Evolutionary conservation across 2,797 vertebrate species (phyloP).

Genomic region (Sebastes reedi): DNA sequence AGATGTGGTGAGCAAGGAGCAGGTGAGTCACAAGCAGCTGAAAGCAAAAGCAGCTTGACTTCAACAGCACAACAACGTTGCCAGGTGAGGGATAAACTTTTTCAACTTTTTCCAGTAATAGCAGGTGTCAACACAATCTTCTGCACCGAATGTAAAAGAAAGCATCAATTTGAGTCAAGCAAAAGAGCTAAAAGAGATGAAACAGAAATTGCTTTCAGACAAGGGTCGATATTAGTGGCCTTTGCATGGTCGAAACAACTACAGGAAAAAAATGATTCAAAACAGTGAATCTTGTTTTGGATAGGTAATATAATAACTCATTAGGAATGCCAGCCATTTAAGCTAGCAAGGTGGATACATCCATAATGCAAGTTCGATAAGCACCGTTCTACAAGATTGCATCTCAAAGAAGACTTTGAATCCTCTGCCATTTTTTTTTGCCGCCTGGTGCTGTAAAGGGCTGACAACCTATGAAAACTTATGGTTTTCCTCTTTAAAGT

Average conservation of each 20-base stretch:
- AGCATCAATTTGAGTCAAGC: background rate
- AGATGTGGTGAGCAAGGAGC: background rate
- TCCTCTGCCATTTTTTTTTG: background rate
- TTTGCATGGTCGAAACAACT: background rate
- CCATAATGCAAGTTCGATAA: background rate
- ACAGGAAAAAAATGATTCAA: background rate
- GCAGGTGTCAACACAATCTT: background rate
- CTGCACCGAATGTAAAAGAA: background rate
- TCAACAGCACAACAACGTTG: background rate
- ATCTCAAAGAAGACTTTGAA: background rate
- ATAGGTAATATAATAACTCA: background rate
- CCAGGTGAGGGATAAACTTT: background rate
- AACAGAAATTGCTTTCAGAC: background rate
- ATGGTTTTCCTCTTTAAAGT: background rate
- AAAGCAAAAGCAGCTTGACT: constrained; percentile 3
- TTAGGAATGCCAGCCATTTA: background rate
- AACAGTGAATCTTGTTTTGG: background rate
- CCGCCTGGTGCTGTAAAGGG: too few relatives aligned
- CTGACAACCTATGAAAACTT: background rate
- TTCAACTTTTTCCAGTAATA: background rate
- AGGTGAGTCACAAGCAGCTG: constrained; percentile 27
- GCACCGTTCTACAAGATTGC: background rate
- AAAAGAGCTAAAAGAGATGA: background rate
- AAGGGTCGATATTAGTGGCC: background rate
- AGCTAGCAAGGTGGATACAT: background rate